phyloP scores from a whole-genome alignment of 2,797 vertebrate genomes.

The Eupleurogrammus muticus region DNA sequence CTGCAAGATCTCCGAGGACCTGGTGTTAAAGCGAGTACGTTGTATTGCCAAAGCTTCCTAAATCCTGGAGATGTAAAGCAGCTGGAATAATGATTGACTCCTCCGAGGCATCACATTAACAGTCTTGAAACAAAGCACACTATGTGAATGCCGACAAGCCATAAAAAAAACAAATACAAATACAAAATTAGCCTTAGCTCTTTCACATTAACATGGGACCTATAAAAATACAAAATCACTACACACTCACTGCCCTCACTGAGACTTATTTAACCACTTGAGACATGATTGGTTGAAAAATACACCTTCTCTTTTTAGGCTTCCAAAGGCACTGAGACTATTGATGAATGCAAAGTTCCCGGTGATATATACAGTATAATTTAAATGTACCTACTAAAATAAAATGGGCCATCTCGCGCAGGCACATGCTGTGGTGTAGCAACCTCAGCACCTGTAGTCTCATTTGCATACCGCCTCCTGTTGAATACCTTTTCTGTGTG shows the following conservation, averaged over 20 bases:
- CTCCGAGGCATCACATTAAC: slow-evolving; percentile 16
- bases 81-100: slow-evolving; percentile 21
- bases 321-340: background rate
- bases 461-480: slow-evolving; percentile 48
- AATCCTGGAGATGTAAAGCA: slow-evolving; percentile 17
- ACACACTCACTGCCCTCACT: background rate
- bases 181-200: slow-evolving; percentile 11
- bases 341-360: slow-evolving; percentile 14
- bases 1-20: background rate
- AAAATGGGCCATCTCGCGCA: slow-evolving; percentile 16
- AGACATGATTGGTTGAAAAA: background rate
- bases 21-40: background rate
- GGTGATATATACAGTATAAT: too few species aligned
- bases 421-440: slow-evolving; percentile 37
- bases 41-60: slow-evolving; percentile 5
- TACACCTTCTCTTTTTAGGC: background rate
- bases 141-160: background rate
- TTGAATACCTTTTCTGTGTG: slow-evolving; percentile 24
- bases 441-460: too few species aligned
- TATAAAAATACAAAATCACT: slow-evolving; percentile 9
- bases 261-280: slow-evolving; percentile 2
- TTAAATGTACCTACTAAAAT: slow-evolving; percentile 3
- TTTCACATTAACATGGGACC: slow-evolving; percentile 11
- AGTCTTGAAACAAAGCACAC: background rate
- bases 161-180: slow-evolving; percentile 10